Base-by-base conservation (phyloP, 2,797 vertebrate genomes). In the Forpus xanthops region DNA sequence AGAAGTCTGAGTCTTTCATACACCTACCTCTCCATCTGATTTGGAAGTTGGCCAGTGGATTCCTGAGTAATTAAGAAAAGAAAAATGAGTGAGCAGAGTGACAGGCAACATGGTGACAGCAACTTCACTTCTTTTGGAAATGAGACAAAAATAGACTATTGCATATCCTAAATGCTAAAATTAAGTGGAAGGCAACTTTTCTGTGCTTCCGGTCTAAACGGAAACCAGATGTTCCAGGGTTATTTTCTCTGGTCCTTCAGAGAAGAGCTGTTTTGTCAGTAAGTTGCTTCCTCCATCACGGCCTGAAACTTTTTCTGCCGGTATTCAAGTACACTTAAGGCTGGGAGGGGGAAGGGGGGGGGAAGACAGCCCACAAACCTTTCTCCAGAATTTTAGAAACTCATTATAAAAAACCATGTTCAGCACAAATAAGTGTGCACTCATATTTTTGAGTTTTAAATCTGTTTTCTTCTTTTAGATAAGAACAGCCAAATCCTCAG, bases 231-330 rank as follows among this genome's bases (percentile, higher is more conserved):
- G 56, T 87, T 81, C 33, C 27, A 37, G 47, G 55, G 45, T 92
- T 85, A 58, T 72, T 84, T 91, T 92, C 85, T 91, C 87, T 93
- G 66, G 37, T 90, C 72, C 90, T 83, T 91, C 90, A 86, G 66
- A 86, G 58, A 81, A 89, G 31, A 84, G 33, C 45, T 81, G 30
- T 41, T 94, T 92, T 81, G 72, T 72, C 72, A 71, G 9, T 71
- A 81, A 89, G 53, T 52, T 64, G 11, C 23, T 95, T 90, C 67
- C 67, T 87, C 41, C 12, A 13, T 90, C 83, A 56, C 3, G 47
- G 61, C 66, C 58, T 50, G 25, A 76, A 58, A 50, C 47, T 50
- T 85, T 21, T 91, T 92, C 50, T 23, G 47, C 41, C 4, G 23
- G 39, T 79, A 33, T 60, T 87, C 65, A 90, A 89, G 76, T 44